A percentile compares a stretch with the other conserved stretches of the same genome.
Evolutionary conservation across 2,797 vertebrate species (phyloP).

Genomic region (Dendrocincla tyrannina): DNA sequence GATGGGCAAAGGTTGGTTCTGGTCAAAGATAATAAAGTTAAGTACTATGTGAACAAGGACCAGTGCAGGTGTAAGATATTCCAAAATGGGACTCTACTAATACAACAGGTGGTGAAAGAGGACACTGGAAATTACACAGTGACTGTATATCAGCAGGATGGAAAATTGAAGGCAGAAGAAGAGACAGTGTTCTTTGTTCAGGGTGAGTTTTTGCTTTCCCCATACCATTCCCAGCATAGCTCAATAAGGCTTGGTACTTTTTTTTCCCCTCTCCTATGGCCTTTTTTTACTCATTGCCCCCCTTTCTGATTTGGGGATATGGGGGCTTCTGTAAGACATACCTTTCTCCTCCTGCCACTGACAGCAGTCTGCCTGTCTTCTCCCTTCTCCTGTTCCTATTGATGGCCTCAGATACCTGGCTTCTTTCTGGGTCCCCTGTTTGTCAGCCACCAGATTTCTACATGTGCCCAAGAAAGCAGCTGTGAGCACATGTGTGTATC

Average conservation of each 20-base stretch:
- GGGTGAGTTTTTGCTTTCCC: constrained; percentile 35
- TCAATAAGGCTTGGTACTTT: not conserved
- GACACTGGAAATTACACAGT: not conserved
- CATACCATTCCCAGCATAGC: not conserved
- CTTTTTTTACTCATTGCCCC: not conserved
- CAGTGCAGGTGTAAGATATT: not conserved
- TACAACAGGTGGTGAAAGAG: not conserved
- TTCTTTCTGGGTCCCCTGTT: not conserved
- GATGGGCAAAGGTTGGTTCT: not conserved
- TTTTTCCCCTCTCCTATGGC: not conserved
- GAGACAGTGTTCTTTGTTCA: not conserved
- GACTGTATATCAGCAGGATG: fast-evolving
- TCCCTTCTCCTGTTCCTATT: not conserved
- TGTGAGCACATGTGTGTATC: fast-evolving
- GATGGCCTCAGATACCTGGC: not conserved
- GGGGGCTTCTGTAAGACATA: not conserved
- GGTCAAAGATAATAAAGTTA: fast-evolving
- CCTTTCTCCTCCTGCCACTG: not conserved
- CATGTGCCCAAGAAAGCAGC: not conserved
- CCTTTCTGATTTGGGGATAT: not conserved
- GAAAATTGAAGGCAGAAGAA: not conserved
- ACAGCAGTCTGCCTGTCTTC: not conserved
- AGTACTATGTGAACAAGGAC: fast-evolving
- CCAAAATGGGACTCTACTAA: not conserved
- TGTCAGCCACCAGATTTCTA: not conserved